phyloP scores from a whole-genome alignment of 2,888 invertebrate species.

The Leuctra nigra region DNA sequence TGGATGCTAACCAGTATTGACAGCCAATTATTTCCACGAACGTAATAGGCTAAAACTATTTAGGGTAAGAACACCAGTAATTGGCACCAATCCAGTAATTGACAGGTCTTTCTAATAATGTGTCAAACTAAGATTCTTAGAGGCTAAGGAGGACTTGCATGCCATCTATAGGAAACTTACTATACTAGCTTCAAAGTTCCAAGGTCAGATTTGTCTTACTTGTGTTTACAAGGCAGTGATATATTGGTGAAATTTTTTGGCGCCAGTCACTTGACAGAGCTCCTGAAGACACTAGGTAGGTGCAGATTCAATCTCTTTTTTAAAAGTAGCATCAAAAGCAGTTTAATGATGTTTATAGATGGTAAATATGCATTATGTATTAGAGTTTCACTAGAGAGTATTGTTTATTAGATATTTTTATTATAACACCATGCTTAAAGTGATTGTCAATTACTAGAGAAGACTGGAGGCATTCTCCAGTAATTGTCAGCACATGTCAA shows the following conservation, averaged over 20 bases:
- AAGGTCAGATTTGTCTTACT: background rate
- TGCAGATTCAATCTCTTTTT: no score
- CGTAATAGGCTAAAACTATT: no score
- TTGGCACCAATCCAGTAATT: no score
- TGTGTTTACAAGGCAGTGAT: background rate
- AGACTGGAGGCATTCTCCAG: background rate
- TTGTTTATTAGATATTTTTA: background rate
- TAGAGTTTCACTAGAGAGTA: background rate
- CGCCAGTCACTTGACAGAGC: no score
- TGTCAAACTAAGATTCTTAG: background rate
- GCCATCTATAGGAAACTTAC: background rate
- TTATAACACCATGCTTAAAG: background rate
- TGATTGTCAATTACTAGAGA: background rate
- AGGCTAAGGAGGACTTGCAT: background rate
- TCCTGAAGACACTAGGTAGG: no score
- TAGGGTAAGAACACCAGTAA: background rate
- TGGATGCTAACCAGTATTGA: no score
- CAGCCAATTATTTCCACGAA: no score
- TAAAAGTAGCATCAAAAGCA: no score
- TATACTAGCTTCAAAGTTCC: background rate
- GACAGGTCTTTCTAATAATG: background rate
- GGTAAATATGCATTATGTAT: no score
- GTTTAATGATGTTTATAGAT: no score
- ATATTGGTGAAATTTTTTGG: no score
- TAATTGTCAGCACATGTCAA: conserved; percentile 5